phyloP scores from a whole-genome alignment of 2,797 vertebrate genomes.

The Gadopsis bispinosus region DNA sequence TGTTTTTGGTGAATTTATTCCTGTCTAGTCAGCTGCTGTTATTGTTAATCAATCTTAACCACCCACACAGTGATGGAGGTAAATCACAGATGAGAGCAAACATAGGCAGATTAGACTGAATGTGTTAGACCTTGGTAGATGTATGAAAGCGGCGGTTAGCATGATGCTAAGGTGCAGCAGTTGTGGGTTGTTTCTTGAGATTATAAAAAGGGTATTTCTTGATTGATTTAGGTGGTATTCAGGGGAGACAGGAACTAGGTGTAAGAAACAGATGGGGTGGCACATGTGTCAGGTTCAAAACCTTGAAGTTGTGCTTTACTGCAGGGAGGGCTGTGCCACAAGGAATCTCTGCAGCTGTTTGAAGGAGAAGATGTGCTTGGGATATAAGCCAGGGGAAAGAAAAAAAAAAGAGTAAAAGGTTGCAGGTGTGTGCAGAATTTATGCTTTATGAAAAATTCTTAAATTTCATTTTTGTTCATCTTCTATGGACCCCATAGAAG shows the following conservation, averaged over 20 bases:
- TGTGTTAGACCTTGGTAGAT: slow-evolving; percentile 32
- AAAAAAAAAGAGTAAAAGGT: not conserved
- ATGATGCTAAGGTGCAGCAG: not conserved
- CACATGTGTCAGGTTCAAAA: slow-evolving; percentile 11
- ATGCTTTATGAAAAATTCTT: not conserved
- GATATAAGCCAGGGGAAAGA: not conserved
- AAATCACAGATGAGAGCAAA: slow-evolving; percentile 76
- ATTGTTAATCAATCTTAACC: slow-evolving; percentile 79
- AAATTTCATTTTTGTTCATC: not conserved
- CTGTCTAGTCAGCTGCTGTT: slow-evolving; percentile 76
- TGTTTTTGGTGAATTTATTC: slow-evolving; percentile 74
- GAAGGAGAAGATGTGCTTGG: not conserved
- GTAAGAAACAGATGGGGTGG: slow-evolving; percentile 4
- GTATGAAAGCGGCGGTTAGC: slow-evolving; percentile 29
- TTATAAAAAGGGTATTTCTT: slow-evolving; percentile 19
- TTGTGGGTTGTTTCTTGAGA: slow-evolving; percentile 8
- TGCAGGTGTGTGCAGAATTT: not conserved
- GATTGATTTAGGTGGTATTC: slow-evolving; percentile 3
- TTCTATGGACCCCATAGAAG: not conserved
- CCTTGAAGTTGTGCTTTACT: not conserved
- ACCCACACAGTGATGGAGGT: slow-evolving; percentile 67
- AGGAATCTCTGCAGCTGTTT: slow-evolving; percentile 26
- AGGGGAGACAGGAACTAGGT: not conserved
- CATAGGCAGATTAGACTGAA: slow-evolving; percentile 68
- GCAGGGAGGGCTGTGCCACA: not conserved